A percentile compares a stretch with the other conserved stretches of the same genome.
Conservation (phyloP, 2,113 vertebrate species). For the Crotophaga sulcirostris region DNA sequence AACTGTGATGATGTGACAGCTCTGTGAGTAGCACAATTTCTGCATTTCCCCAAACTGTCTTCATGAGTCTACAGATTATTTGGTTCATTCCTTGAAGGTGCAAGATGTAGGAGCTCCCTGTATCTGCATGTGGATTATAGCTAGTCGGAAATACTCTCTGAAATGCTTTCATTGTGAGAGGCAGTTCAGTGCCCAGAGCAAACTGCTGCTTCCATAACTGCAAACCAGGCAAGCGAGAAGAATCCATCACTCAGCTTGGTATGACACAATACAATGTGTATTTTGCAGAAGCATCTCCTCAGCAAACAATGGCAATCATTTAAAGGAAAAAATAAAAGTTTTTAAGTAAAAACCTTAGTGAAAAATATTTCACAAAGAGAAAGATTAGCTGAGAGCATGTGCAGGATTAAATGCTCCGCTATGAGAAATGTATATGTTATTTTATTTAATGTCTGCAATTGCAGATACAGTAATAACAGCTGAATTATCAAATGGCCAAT, state of each 20-base stretch:
- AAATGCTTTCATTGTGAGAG: neutral
- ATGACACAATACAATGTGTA: neutral
- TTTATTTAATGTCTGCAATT: neutral
- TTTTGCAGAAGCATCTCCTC: neutral
- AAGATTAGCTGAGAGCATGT: neutral
- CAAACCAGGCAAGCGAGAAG: neutral
- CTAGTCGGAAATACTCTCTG: neutral
- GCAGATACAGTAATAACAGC: neutral
- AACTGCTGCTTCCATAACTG: neutral
- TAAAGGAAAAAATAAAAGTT: neutral
- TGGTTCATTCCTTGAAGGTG: neutral
- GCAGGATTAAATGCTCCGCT: neutral
- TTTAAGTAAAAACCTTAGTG: neutral
- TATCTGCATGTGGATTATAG: neutral
- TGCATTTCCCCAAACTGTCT: neutral
- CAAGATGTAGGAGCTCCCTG: rapidly evolving
- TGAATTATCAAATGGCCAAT: neutral
- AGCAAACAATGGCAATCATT: neutral
- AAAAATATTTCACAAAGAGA: neutral
- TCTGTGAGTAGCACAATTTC: neutral
- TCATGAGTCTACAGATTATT: neutral
- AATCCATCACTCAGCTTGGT: neutral
- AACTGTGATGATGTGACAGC: neutral
- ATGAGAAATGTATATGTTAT: neutral
- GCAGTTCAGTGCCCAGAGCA: neutral